Percentiles rank a stretch among this genome's conserved stretches.
phyloP scores from a whole-genome alignment of 2,113 vertebrate genomes.

The Oryzias javanicus region DNA sequence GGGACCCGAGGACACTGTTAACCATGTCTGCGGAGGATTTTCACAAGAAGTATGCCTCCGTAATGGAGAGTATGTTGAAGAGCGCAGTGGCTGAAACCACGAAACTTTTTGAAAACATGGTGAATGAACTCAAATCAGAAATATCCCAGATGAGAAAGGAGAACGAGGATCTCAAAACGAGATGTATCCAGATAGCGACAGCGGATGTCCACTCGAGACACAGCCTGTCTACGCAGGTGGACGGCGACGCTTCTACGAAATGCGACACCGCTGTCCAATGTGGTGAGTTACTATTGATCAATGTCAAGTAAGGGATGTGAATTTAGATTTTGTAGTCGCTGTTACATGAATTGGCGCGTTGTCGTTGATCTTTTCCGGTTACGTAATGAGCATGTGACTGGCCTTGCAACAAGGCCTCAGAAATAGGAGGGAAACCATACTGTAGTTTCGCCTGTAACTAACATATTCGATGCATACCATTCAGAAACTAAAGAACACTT shows the following conservation, averaged over 20 bases:
- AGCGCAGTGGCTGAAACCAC: constrained; percentile 68
- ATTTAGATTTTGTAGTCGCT: neutral
- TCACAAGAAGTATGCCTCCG: constrained; percentile 60
- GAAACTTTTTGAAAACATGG: constrained; percentile 73
- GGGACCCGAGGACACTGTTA: neutral
- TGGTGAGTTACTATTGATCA: constrained; percentile 49
- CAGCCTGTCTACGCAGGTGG: neutral
- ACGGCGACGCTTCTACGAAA: constrained; percentile 1
- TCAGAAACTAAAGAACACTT: too few species aligned
- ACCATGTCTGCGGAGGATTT: constrained; percentile 64
- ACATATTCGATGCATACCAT: too few species aligned
- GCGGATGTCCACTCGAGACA: accelerated
- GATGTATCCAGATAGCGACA: constrained; percentile 41
- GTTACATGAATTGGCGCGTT: neutral
- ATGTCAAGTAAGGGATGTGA: neutral
- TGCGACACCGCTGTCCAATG: constrained; percentile 71
- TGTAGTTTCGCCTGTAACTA: constrained; percentile 1
- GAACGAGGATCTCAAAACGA: constrained; percentile 62
- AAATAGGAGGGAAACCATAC: constrained; percentile 57
- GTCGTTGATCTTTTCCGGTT: neutral
- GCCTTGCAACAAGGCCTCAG: neutral
- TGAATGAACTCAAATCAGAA: constrained; percentile 68
- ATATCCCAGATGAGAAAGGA: constrained; percentile 64
- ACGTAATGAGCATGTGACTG: neutral
- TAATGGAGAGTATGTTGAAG: constrained; percentile 71